Evolutionary conservation across 1,140 invertebrate species (phyloP).

Genomic region (Trichogramma pretiosum): DNA sequence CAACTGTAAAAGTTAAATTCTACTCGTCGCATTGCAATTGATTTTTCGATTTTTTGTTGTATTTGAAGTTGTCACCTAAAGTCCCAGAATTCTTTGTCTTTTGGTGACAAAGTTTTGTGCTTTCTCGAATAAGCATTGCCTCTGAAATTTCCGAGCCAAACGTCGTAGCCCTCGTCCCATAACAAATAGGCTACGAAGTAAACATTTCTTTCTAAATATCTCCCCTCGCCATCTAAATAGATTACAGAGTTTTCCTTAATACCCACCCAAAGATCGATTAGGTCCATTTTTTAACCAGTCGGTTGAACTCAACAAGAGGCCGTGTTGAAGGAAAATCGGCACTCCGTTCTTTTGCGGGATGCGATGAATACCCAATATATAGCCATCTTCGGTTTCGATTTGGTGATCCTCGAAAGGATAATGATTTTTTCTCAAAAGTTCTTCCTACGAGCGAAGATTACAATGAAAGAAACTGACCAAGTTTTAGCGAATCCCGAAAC

Average conservation of each 20-base stretch:
- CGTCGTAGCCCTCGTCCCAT: constrained; percentile 62
- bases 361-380: constrained; percentile 49
- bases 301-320: constrained; percentile 57
- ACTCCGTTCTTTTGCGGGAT: constrained; percentile 35
- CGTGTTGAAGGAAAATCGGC: constrained; percentile 61
- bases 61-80: constrained; percentile 19
- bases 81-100: constrained; percentile 58
- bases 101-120: constrained; percentile 34
- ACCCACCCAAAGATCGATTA: constrained; percentile 50
- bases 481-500: too few relatives aligned
- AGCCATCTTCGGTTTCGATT: constrained; percentile 50
- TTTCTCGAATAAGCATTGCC: constrained; percentile 53
- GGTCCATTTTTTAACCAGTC: constrained; percentile 60
- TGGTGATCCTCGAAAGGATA: too few relatives aligned
- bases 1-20: too few relatives aligned
- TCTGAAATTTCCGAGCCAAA: constrained; percentile 61
- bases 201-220: too few relatives aligned
- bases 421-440: not conserved
- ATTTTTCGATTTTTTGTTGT: too few relatives aligned
- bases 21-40: not conserved
- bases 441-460: too few relatives aligned
- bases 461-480: too few relatives aligned
- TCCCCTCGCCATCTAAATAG: not conserved
- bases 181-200: constrained; percentile 51
- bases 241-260: not conserved